Conservation (phyloP, 1,140 invertebrate genomes). For the Ctenoplectra terminalis region DNA sequence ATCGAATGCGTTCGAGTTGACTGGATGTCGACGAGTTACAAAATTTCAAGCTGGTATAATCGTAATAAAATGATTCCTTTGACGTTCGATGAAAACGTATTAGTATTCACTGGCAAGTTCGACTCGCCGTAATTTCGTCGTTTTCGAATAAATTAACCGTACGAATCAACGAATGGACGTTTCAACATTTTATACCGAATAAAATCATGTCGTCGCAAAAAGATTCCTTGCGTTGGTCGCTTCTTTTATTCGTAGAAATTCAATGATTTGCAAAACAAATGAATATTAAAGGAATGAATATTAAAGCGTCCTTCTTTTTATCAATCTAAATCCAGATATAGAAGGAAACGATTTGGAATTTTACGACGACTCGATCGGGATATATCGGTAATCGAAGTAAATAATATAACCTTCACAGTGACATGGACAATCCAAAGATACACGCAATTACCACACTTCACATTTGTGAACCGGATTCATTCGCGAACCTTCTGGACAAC, state of each 20-base stretch:
- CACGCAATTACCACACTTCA: slow-evolving; percentile 91
- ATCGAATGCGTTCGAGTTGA: not conserved
- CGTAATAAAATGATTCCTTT: not conserved
- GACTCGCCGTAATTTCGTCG: not conserved
- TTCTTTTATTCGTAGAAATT: not conserved
- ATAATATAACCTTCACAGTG: slow-evolving; percentile 12
- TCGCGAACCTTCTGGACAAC: slow-evolving; percentile 89
- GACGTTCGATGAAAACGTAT: not conserved
- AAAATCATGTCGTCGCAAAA: not conserved
- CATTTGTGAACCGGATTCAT: slow-evolving; percentile 97
- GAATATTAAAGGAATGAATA: not conserved
- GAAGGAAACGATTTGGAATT: slow-evolving; percentile 10
- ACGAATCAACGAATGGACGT: slow-evolving; percentile 3
- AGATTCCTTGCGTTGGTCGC: not conserved
- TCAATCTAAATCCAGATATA: no score
- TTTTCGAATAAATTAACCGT: not conserved
- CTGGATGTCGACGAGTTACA: not conserved
- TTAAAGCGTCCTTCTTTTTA: no score
- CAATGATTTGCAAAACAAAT: no score
- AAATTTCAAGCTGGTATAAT: not conserved
- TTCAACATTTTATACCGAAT: not conserved
- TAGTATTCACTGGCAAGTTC: not conserved
- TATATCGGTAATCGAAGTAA: not conserved
- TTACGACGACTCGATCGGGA: not conserved
- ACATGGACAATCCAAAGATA: not conserved